Evolutionary conservation across 2,113 vertebrate genomes (phyloP).

Genomic region (Dromiciops gliroides): DNA sequence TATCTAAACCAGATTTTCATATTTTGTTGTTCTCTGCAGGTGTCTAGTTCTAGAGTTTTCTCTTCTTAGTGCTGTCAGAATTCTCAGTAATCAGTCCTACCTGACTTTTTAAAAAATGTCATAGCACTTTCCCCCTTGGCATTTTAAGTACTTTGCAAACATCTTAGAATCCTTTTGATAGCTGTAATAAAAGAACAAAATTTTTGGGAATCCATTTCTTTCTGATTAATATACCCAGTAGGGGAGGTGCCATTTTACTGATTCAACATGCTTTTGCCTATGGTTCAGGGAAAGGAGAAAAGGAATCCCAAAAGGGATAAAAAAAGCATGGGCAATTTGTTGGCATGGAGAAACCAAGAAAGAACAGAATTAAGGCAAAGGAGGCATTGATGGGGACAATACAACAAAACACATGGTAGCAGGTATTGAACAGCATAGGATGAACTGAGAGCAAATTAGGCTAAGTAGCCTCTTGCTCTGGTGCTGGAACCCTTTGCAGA

Average conservation of each 20-base stretch:
- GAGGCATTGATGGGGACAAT: neutral
- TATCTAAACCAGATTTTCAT: constrained; percentile 41
- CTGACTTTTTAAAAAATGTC: neutral
- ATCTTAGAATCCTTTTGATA: neutral
- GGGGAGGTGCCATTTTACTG: neutral
- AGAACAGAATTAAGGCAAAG: neutral
- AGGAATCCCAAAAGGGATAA: neutral
- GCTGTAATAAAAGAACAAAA: neutral
- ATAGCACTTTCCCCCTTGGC: constrained; percentile 21
- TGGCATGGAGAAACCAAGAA: neutral
- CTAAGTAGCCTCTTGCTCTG: neutral
- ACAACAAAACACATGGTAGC: neutral
- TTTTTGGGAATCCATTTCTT: neutral
- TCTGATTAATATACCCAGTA: neutral
- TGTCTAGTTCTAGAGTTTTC: constrained; percentile 13
- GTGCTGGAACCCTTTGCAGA: neutral
- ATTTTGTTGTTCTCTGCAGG: neutral
- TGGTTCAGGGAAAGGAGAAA: neutral
- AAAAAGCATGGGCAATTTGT: neutral
- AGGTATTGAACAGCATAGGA: neutral
- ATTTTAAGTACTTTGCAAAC: constrained; percentile 4
- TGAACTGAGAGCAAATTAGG: neutral
- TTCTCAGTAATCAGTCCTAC: neutral
- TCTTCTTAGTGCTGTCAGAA: constrained; percentile 9
- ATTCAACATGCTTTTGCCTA: neutral